A percentile compares a stretch with the other conserved stretches of the same genome.
phyloP scores from a whole-genome alignment of 2,888 invertebrate genomes.

The Ennomos quercinarius region DNA sequence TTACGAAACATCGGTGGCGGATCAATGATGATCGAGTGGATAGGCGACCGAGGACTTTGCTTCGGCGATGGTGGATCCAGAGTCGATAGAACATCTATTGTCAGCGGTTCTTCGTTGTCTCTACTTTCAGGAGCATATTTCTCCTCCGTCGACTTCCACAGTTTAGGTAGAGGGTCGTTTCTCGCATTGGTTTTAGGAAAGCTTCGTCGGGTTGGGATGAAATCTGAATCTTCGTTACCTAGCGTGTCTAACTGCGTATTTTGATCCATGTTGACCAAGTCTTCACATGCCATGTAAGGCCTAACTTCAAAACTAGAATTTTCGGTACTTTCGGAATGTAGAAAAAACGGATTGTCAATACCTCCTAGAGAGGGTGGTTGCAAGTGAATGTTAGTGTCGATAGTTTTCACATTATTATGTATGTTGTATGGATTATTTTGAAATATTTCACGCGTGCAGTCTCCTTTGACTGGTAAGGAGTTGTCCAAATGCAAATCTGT shows the following conservation, averaged over 20 bases:
- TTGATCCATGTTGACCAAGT: slow-evolving; percentile 88
- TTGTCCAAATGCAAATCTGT: slow-evolving; percentile 72
- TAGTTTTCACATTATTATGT: slow-evolving; percentile 40
- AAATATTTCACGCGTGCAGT: slow-evolving; percentile 76
- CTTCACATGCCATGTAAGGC: slow-evolving; percentile 88
- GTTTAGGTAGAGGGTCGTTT: slow-evolving; percentile 64
- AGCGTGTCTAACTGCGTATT: slow-evolving; percentile 81
- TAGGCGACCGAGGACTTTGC: slow-evolving; percentile 53
- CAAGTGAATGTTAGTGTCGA: slow-evolving; percentile 38
- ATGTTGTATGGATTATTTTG: slow-evolving; percentile 51
- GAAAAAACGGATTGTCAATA: slow-evolving; percentile 51
- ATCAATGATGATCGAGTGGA: slow-evolving; percentile 75
- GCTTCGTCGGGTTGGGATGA: slow-evolving; percentile 85
- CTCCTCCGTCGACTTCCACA: slow-evolving; percentile 79
- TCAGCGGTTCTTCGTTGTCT: slow-evolving; percentile 48
- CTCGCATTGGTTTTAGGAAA: slow-evolving; percentile 87
- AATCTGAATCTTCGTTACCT: slow-evolving; percentile 66
- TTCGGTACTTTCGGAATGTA: slow-evolving; percentile 87
- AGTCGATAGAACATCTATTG: slow-evolving; percentile 60
- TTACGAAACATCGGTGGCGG: slow-evolving; percentile 88
- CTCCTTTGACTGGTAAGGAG: slow-evolving; percentile 55
- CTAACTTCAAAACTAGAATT: slow-evolving; percentile 85
- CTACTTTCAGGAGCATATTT: slow-evolving; percentile 55
- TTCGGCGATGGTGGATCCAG: slow-evolving; percentile 77
- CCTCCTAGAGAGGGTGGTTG: slow-evolving; percentile 41